phyloP scores from a whole-genome alignment of 2,888 invertebrate genomes.

The Spicauda simplicius region DNA sequence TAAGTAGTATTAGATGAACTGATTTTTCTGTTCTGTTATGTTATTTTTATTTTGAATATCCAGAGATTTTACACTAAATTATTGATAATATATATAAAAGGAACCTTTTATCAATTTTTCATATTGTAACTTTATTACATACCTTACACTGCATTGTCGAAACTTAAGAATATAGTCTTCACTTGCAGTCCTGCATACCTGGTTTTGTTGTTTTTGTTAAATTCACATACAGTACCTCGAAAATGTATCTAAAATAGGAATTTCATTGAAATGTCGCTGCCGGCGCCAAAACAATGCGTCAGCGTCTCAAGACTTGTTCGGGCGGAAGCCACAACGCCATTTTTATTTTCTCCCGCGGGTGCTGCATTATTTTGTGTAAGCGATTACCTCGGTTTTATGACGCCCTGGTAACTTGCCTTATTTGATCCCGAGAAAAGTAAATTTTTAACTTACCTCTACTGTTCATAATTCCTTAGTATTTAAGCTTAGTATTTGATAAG shows the following conservation, averaged over 20 bases:
- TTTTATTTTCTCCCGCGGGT: slow-evolving; percentile 16
- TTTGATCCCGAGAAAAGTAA: not conserved
- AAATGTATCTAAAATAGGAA: not conserved
- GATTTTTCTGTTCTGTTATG: too few species aligned
- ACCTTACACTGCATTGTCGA: too few species aligned
- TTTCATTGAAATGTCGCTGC: not conserved
- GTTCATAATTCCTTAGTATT: not conserved
- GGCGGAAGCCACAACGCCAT: slow-evolving; percentile 19
- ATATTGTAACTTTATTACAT: too few species aligned
- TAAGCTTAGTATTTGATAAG: too few species aligned
- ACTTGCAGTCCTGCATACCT: too few species aligned
- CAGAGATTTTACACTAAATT: too few species aligned
- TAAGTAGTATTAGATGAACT: too few species aligned
- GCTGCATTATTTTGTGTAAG: slow-evolving; percentile 9
- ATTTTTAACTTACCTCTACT: not conserved
- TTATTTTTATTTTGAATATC: too few species aligned
- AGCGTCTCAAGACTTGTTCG: slow-evolving; percentile 15
- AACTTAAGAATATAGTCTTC: too few species aligned
- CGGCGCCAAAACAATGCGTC: slow-evolving; percentile 27
- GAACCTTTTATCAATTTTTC: too few species aligned
- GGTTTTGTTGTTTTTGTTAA: not conserved
- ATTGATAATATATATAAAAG: too few species aligned
- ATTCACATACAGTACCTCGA: not conserved
- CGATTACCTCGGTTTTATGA: slow-evolving; percentile 2
- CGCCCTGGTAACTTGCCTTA: slow-evolving; percentile 12